phyloP scores from a whole-genome alignment of 2,113 vertebrate species.

The Excalfactoria chinensis region DNA sequence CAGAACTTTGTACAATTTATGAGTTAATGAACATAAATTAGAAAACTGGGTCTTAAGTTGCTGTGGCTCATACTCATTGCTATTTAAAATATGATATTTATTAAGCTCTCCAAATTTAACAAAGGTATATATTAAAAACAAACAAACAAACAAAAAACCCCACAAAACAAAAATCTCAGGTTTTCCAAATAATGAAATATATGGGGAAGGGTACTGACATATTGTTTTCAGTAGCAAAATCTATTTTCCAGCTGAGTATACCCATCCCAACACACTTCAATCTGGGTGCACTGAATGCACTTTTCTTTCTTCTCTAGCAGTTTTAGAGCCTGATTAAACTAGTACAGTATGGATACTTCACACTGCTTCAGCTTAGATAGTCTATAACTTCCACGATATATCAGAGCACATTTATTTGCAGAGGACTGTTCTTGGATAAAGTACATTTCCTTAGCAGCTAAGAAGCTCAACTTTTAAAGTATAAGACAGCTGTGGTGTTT shows the following conservation, averaged over 20 bases:
- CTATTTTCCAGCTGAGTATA: background rate
- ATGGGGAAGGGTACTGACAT: background rate
- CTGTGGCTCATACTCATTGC: background rate
- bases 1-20: background rate
- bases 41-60: background rate
- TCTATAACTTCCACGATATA: background rate
- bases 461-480: slow-evolving; percentile 12
- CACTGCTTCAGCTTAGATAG: background rate
- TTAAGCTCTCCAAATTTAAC: background rate
- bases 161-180: background rate
- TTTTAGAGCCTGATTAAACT: background rate
- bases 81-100: background rate
- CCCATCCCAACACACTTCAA: background rate
- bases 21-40: background rate
- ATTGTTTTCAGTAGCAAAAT: background rate
- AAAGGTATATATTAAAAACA: background rate
- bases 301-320: background rate
- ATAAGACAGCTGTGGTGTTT: background rate
- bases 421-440: background rate
- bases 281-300: background rate
- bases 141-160: background rate
- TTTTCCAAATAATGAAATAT: background rate
- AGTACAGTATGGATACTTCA: background rate
- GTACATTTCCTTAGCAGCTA: background rate
- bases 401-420: background rate